Evolutionary conservation across 1,140 invertebrate species (phyloP), one percentile per base, ranked within the genome.

Genomic region (Cardiocondyla obscurior): DNA sequence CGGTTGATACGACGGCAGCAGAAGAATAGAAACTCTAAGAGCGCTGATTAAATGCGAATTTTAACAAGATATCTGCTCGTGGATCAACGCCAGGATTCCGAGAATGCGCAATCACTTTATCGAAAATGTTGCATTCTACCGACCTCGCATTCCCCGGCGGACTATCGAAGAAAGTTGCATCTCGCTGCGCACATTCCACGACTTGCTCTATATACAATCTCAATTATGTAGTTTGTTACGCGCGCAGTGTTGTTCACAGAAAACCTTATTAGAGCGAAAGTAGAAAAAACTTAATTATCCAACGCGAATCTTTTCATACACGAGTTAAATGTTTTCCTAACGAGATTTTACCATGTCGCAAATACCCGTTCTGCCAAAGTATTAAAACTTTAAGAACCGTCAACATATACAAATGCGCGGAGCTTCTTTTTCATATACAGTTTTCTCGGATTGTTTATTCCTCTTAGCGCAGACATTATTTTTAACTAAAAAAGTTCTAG

Each of bases 151-250:
- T 39, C 44, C 44, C 16, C 44, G 10, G 5, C 12, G 53, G 25
- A 53, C 46, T 67, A 79, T 14, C 46, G 74, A 79, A 79, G 74
- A 79, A 79, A 79, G 74, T 77, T 77, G 74, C 62, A 67, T 16
- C 46, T 67, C 22, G 46, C 14, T 28, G 62, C 22, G 49, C 60
- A 36, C 74, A 79, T 79, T 79, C 62, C 74, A 19, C 62, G 46
- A 79, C 33, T 79, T 79, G 74, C 62, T 79, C 74, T 79, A 79
- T 42, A 87, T 89, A 84, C 82, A 83, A 83, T 85, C 83, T 58
- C 42, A 82, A 84, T 88, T 89, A 76, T 72, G 28, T 64, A 83
- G 81, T 83, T 82, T 88, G 62, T 82, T 81, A 76, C 79, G 81
- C 82, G 57, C 84, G 25, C 65, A 2, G 16, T 64, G 57, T 49